Evolutionary conservation across 2,113 vertebrate genomes (phyloP).

Genomic region (Ctenomys sociabilis): DNA sequence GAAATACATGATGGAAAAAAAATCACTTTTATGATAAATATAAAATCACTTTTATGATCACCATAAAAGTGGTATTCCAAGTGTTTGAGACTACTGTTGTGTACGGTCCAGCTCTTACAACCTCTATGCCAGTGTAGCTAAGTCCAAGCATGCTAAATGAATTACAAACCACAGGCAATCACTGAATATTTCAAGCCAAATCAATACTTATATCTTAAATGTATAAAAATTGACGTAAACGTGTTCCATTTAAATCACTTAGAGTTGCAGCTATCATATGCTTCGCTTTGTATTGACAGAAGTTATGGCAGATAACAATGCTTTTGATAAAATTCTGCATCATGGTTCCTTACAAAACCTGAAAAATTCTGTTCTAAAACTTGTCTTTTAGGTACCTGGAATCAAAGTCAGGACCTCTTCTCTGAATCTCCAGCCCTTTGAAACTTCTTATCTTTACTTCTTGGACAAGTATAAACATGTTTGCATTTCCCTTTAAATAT

Average conservation of each 20-base stretch:
- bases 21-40: not conserved
- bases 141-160: constrained; percentile 40
- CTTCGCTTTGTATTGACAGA: constrained; percentile 56
- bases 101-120: not conserved
- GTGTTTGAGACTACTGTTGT: not conserved
- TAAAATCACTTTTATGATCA: not conserved
- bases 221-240: constrained; percentile 56
- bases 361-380: constrained; percentile 35
- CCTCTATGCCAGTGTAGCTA: constrained; percentile 33
- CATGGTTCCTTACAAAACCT: constrained; percentile 40
- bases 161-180: not conserved
- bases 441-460: constrained; percentile 4
- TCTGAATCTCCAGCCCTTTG: no score
- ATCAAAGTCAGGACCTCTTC: no score
- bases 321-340: not conserved
- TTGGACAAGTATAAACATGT: not conserved
- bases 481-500: not conserved
- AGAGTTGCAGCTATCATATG: constrained; percentile 23
- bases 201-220: constrained; percentile 55
- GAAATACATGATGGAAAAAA: constrained; percentile 3
- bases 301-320: not conserved
- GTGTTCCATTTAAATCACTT: constrained; percentile 50
- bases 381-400: not conserved
- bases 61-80: not conserved
- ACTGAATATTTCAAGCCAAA: constrained; percentile 48